phyloP scores from a whole-genome alignment of 2,113 vertebrate genomes.

The Jaculus jaculus region DNA sequence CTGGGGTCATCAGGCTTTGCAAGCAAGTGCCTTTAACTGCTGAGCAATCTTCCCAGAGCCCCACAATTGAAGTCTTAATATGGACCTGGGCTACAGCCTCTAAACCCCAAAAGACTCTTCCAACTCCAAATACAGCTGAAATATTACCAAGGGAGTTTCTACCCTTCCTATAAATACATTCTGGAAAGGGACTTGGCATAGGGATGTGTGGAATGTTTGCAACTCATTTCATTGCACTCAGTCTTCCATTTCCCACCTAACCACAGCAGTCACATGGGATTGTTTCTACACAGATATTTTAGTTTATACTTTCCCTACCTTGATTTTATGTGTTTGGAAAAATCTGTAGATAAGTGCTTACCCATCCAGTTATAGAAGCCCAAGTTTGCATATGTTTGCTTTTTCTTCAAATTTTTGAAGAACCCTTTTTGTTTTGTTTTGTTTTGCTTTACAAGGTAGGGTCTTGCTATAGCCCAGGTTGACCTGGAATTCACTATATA shows the following conservation, averaged over 20 bases:
- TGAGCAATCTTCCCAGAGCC: too few species aligned
- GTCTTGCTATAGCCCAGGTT: too few species aligned
- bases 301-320: too few species aligned
- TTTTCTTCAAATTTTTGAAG: not conserved
- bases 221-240: rapidly evolving
- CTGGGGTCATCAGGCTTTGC: too few species aligned
- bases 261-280: too few species aligned
- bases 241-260: not conserved
- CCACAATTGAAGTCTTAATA: not conserved
- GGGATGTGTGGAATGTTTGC: rapidly evolving
- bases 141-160: not conserved
- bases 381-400: too few species aligned
- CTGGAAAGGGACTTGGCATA: not conserved
- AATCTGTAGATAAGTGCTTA: not conserved
- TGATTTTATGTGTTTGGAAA: not conserved
- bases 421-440: too few species aligned
- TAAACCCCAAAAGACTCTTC: not conserved
- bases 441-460: too few species aligned
- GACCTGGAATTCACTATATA: too few species aligned
- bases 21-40: too few species aligned
- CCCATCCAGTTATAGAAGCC: not conserved
- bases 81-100: not conserved
- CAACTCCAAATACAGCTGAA: not conserved
- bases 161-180: too few species aligned
- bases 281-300: not conserved